These are phyloP conservation scores for Nicator chloris DNA, from an alignment of 2,113 vertebrate species.

Conservation along the genomic window DNA sequence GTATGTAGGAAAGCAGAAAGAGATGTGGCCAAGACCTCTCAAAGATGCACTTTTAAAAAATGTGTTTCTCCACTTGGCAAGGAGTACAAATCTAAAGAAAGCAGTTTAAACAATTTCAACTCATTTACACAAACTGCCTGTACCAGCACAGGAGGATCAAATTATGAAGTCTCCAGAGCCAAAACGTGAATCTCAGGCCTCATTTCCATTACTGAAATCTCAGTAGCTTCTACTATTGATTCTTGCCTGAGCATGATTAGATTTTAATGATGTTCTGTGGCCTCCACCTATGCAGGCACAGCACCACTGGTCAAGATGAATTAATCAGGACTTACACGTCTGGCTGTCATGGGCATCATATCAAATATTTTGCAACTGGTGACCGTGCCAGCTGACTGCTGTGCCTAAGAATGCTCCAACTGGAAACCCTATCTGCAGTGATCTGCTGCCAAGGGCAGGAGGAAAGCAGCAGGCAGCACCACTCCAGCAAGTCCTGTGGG, in stretches of 20 bases:
- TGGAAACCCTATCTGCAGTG: slow-evolving; percentile 28
- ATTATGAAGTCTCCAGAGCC: slow-evolving; percentile 41
- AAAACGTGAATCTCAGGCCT: neutral
- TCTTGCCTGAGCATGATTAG: neutral
- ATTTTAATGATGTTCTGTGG: slow-evolving; percentile 25
- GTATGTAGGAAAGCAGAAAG: slow-evolving; percentile 12
- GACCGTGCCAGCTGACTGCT: neutral
- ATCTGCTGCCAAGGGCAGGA: slow-evolving; percentile 12
- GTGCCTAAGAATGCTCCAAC: slow-evolving; percentile 4
- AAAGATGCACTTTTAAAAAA: slow-evolving; percentile 14
- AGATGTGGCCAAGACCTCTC: slow-evolving; percentile 35
- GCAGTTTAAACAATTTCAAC: slow-evolving; percentile 22
- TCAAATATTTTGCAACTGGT: slow-evolving; percentile 30
- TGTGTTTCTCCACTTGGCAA: slow-evolving; percentile 37
- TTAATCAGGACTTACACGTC: neutral
- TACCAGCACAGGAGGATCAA: slow-evolving; percentile 30
- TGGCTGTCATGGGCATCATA: neutral
- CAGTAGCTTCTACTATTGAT: slow-evolving; percentile 39
- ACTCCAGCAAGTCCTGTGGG: neutral
- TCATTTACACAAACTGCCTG: slow-evolving; percentile 44
- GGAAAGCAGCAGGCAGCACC: slow-evolving; percentile 26
- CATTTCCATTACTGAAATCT: slow-evolving; percentile 45
- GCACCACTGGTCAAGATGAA: slow-evolving; percentile 21
- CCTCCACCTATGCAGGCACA: neutral
- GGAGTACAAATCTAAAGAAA: slow-evolving; percentile 20